Evolutionary conservation across 2,113 vertebrate genomes (phyloP).

Genomic region (Paralichthys olivaceus): DNA sequence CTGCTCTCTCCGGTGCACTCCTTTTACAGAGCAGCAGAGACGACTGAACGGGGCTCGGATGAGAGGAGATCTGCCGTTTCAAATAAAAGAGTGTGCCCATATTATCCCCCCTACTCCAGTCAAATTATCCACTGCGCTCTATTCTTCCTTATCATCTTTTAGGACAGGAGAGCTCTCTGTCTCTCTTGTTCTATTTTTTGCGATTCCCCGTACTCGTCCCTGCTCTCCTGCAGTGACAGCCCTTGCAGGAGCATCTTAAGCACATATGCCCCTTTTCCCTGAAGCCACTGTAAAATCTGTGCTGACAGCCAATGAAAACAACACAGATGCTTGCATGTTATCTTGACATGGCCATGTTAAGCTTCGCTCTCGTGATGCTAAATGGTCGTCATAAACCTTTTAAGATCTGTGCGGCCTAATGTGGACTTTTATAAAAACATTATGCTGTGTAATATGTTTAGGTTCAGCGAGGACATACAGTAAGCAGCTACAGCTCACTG

Average conservation of each 20-base stretch:
- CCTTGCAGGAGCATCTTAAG: conserved; percentile 79
- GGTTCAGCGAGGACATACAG: conserved; percentile 64
- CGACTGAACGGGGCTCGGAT: conserved; percentile 49
- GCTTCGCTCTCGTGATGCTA: conserved; percentile 82
- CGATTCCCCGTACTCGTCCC: conserved; percentile 58
- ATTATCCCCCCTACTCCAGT: conserved; percentile 73
- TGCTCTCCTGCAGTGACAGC: conserved; percentile 74
- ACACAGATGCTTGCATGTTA: conserved; percentile 85
- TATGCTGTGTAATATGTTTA: conserved; percentile 80
- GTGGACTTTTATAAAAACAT: conserved; percentile 80
- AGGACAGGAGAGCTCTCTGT: conserved; percentile 70
- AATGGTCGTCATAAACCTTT: conserved; percentile 86
- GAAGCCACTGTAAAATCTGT: conserved; percentile 84
- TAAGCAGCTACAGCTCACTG: conserved; percentile 61
- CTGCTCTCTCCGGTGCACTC: conserved; percentile 33
- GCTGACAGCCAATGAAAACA: conserved; percentile 87
- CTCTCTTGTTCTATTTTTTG: conserved; percentile 81
- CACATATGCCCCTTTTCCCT: conserved; percentile 70
- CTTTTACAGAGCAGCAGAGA: conserved; percentile 46
- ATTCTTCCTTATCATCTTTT: conserved; percentile 75
- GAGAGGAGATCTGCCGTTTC: conserved; percentile 59
- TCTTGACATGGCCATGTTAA: conserved; percentile 86
- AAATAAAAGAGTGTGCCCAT: conserved; percentile 67
- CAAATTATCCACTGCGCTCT: conserved; percentile 73
- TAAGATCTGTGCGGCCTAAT: conserved; percentile 80